Evolutionary conservation across 2,797 vertebrate species (phyloP).

Genomic region (Bradypodion pumilum): DNA sequence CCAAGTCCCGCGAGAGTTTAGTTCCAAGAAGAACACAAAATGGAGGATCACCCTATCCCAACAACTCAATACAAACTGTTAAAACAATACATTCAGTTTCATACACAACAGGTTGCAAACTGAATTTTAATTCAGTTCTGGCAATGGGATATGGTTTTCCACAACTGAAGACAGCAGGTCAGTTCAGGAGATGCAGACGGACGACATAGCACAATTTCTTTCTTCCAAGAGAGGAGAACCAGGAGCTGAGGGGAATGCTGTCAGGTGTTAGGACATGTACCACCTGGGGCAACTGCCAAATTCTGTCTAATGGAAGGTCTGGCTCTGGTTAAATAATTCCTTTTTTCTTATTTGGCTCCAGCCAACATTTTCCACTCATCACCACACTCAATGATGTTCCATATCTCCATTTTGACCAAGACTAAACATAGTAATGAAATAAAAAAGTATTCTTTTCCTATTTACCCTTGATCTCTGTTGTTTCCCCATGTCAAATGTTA

Average conservation of each 20-base stretch:
- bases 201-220: background rate
- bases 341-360: too few species aligned
- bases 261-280: background rate
- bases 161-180: background rate
- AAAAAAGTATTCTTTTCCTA: background rate
- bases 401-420: background rate
- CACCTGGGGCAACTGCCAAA: background rate
- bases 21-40: too few species aligned
- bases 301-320: background rate
- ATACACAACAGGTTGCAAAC: background rate
- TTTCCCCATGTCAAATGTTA: background rate
- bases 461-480: background rate
- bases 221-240: background rate
- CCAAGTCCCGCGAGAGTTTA: too few species aligned
- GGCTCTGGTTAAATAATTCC: background rate
- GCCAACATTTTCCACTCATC: too few species aligned
- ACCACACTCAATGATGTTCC: background rate
- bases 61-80: too few species aligned
- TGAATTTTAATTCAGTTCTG: too few species aligned
- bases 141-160: background rate
- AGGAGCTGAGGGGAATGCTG: background rate
- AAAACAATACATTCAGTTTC: too few species aligned
- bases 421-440: background rate
- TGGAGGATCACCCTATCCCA: too few species aligned
- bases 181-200: background rate